Base-by-base conservation (phyloP, 1,140 invertebrate species). In the Brachionus calyciflorus region DNA sequence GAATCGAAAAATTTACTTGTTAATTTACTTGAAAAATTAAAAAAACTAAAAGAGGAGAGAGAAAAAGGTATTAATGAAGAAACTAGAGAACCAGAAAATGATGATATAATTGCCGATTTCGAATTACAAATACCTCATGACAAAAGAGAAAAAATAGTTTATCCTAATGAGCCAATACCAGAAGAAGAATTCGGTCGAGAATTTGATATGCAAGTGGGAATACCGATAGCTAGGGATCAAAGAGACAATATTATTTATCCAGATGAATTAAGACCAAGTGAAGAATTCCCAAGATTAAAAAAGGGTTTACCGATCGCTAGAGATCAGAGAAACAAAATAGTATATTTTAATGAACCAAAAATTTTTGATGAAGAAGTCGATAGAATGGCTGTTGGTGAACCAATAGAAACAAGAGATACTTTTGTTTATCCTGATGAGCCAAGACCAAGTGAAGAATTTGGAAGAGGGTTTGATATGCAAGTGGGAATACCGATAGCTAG, bases 231-330 rank as follows among this genome's bases (percentile, higher is more conserved):
- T n/a, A n/a, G n/a, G n/a, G 9, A 37, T 37, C 33, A 37, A 5
- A 9, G 9, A 37, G 33, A 37, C 33, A 37, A n/a, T n/a, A n/a
- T 37, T 3, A 9, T 37, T 9, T 37, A 37, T 37, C 33, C 33
- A 37, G 9, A 9, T 37, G 33, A 37, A 5, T 9, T 9, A 37
- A 19, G 17, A 40, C 14, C 57, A 21, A 63, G 30, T 63, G 37
- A 63, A 63, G 33, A 63, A 40, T 63, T 60, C 17, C 19, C 49
- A 53, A 53, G 14, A 60, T n/a, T n/a, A n/a, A 60, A 28, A 60
- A n/a, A 33, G 7, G 7, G n/a, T 1, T 10, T 30, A n/a, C 26
- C 24, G 6, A n/a, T 60, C 9, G 28, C 26, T 30, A 28, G 28
- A 0, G 17, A 30, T 30, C 12, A 17, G 24, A 33, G 33, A 28